These are phyloP conservation scores for Bufo gargarizans DNA, from an alignment of 2,113 vertebrate species.

Conservation along the genomic window DNA sequence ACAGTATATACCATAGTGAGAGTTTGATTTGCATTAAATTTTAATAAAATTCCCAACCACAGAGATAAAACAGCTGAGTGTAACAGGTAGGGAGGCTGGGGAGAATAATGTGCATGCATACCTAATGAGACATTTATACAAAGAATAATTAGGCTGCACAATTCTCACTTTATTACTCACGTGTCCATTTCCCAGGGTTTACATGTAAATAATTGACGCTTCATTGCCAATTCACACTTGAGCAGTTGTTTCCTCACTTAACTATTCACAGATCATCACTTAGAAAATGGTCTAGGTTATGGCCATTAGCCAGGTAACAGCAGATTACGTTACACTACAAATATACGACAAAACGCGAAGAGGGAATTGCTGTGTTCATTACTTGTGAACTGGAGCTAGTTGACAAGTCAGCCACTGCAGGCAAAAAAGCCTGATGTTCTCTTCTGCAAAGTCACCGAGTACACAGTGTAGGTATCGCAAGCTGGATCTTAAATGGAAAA, in stretches of 20 bases:
- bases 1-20: background rate
- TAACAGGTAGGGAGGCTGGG: background rate
- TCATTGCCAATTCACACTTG: background rate
- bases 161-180: conserved; percentile 20
- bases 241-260: background rate
- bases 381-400: background rate
- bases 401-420: background rate
- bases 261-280: background rate
- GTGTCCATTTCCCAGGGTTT: background rate
- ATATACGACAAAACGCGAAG: background rate
- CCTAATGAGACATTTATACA: conserved; percentile 39
- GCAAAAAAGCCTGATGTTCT: background rate
- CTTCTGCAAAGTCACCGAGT: background rate
- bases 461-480: conserved; percentile 22
- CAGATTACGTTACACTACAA: background rate
- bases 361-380: background rate
- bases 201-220: conserved; percentile 12
- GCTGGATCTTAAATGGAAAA: conserved; percentile 45
- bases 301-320: background rate
- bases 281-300: background rate
- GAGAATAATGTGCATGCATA: conserved; percentile 46
- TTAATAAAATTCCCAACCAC: background rate
- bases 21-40: background rate
- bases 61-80: background rate
- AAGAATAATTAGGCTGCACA: conserved; percentile 30